Conservation (phyloP, 2,113 vertebrate genomes). For the Rutilus rutilus region DNA sequence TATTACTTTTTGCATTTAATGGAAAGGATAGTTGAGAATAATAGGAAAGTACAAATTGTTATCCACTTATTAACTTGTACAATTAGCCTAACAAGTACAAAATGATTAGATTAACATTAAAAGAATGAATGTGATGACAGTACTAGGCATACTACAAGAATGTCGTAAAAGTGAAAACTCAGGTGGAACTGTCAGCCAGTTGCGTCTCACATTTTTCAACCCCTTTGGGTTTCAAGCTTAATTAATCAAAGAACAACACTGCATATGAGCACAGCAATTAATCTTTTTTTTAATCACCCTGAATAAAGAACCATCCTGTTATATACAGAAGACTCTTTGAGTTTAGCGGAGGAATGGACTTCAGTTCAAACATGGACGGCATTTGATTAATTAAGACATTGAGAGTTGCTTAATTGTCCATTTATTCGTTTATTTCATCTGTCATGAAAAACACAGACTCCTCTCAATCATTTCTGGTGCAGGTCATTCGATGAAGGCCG, state of each 20-base stretch:
- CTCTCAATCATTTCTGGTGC: conserved; percentile 10
- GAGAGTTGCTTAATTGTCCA: conserved; percentile 19
- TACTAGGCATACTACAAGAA: neutral
- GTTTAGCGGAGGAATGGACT: conserved; percentile 60
- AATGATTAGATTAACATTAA: neutral
- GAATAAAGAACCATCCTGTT: conserved; percentile 75
- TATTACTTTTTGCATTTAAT: too few relatives aligned
- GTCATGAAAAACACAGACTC: conserved; percentile 4
- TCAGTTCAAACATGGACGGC: conserved; percentile 34
- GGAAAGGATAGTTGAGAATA: neutral
- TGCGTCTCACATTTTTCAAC: conserved; percentile 52
- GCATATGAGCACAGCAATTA: conserved; percentile 72
- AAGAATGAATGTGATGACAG: neutral
- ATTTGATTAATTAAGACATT: conserved; percentile 35
- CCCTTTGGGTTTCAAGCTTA: conserved; percentile 61
- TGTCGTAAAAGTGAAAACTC: conserved; percentile 25
- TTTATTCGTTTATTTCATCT: conserved; percentile 20
- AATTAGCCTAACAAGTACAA: neutral
- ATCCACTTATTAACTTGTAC: too few relatives aligned
- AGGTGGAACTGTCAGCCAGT: conserved; percentile 58
- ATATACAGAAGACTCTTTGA: conserved; percentile 74
- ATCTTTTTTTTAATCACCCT: conserved; percentile 78
- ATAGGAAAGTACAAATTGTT: neutral
- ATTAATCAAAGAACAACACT: conserved; percentile 76
- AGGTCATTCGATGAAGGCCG: neutral